A percentile compares a stretch with the other conserved stretches of the same genome.
Evolutionary conservation across 2,113 vertebrate genomes (phyloP).

Genomic region (Pomatorhinus ruficollis): DNA sequence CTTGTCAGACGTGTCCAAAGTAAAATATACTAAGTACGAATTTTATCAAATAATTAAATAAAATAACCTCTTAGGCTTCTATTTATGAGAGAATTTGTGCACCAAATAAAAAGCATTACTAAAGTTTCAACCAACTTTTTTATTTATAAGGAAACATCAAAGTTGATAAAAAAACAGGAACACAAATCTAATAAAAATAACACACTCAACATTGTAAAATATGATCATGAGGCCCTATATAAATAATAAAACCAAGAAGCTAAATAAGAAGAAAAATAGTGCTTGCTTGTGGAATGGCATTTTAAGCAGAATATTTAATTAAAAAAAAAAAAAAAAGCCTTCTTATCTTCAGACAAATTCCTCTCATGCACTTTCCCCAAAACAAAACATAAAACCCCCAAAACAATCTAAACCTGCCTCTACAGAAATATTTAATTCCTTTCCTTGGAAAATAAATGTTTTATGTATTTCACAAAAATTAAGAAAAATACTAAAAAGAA

Average conservation of each 20-base stretch:
- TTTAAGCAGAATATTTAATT: background rate
- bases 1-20: background rate
- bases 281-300: background rate
- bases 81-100: background rate
- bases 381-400: background rate
- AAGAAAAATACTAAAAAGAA: background rate
- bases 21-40: background rate
- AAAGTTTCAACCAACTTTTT: background rate
- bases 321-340: background rate
- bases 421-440: background rate
- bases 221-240: fast-evolving
- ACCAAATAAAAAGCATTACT: background rate
- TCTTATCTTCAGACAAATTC: background rate
- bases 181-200: background rate
- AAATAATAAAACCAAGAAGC: background rate
- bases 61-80: fast-evolving
- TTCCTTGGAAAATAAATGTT: background rate
- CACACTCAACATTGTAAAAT: background rate
- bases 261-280: background rate
- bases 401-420: background rate
- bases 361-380: background rate
- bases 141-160: background rate
- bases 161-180: background rate
- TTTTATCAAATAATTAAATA: background rate
- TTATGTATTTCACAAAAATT: background rate